phyloP scores from a whole-genome alignment of 1,140 invertebrate genomes.

The Solenopsis fugax region DNA sequence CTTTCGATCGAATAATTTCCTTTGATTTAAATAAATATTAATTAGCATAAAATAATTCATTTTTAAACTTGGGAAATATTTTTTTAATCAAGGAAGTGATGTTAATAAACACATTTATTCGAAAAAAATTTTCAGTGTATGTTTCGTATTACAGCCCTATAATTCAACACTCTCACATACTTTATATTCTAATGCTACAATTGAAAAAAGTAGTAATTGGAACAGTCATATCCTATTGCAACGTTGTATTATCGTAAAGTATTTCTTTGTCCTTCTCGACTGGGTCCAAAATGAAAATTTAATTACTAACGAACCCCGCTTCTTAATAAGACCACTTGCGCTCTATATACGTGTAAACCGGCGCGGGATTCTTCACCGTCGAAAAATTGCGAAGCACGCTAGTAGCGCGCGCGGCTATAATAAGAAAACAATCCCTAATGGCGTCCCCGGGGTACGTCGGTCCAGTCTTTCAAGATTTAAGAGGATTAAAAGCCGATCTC shows the following conservation, averaged over 20 bases:
- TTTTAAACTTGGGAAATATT: no score
- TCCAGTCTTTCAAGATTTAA: conserved; percentile 48
- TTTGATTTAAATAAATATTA: no score
- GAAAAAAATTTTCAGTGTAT: no score
- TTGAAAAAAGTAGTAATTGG: no score
- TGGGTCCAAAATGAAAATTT: neutral
- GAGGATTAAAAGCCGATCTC: conserved; percentile 45
- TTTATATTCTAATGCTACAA: no score
- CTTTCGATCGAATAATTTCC: no score
- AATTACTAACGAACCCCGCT: conserved; percentile 43
- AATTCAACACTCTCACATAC: no score
- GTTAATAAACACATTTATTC: no score
- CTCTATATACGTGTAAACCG: neutral
- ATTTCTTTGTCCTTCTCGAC: neutral
- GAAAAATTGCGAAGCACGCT: conserved; percentile 40
- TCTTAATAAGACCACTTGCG: conserved; percentile 30
- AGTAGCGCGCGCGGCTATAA: conserved; percentile 1
- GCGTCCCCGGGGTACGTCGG: conserved; percentile 2
- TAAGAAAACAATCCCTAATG: conserved; percentile 56
- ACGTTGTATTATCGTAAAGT: neutral
- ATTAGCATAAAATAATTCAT: no score
- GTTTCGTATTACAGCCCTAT: no score
- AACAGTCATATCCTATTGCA: no score
- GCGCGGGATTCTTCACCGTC: neutral
- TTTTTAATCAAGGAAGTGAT: no score